A percentile compares a stretch with the other conserved stretches of the same genome.
Evolutionary conservation across 2,797 vertebrate genomes (phyloP).

Genomic region (Poecilia velifera): DNA sequence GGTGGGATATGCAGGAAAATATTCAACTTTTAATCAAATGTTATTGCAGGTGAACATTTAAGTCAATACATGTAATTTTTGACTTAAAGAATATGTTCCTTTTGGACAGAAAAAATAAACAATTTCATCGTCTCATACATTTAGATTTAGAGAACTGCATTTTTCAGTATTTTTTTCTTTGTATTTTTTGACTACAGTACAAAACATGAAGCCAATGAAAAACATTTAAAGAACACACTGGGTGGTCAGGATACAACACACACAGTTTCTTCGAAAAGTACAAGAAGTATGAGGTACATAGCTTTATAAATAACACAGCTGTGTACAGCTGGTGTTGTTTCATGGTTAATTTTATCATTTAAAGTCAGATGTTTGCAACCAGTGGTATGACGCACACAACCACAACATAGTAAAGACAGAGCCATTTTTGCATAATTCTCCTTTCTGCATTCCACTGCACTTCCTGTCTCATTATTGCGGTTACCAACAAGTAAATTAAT

Average conservation of each 20-base stretch:
- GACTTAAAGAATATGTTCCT: background rate
- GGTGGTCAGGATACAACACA: background rate
- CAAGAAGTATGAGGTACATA: background rate
- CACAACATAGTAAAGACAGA: background rate
- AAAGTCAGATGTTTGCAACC: background rate
- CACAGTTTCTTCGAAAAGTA: background rate
- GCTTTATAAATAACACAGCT: background rate
- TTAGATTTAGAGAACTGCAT: background rate
- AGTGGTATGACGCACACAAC: background rate
- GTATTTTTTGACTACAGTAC: background rate
- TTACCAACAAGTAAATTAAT: background rate
- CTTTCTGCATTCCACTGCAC: background rate
- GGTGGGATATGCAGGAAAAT: too few relatives aligned
- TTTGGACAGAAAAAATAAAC: background rate
- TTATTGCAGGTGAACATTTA: background rate
- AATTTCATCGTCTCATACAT: background rate
- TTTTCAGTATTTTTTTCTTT: background rate
- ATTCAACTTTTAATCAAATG: background rate
- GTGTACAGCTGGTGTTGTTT: rapidly evolving
- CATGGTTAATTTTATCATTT: background rate
- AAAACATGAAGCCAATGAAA: too few relatives aligned
- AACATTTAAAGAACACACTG: background rate
- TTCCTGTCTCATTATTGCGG: background rate
- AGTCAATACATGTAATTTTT: background rate
- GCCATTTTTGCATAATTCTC: background rate